Conservation (phyloP, 1,140 invertebrate genomes). For the Bursaphelenchus mucronatus region DNA sequence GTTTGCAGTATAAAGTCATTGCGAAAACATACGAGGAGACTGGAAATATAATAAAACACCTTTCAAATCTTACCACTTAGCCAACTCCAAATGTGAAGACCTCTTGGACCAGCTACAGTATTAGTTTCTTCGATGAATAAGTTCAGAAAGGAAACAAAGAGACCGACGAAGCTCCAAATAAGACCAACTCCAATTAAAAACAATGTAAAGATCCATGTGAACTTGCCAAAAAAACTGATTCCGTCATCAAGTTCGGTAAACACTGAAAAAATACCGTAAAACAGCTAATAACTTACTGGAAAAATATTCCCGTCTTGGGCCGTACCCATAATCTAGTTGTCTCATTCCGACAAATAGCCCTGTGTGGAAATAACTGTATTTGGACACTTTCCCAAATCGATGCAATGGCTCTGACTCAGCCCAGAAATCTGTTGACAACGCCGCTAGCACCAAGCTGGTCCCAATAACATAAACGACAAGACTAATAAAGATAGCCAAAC, state of each 20-base stretch:
- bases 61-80: slow-evolving; percentile 10
- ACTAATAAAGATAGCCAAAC: slow-evolving; percentile 18
- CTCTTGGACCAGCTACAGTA: slow-evolving; percentile 11
- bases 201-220: slow-evolving; percentile 30
- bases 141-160: slow-evolving; percentile 35
- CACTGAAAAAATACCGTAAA: slow-evolving; percentile 25
- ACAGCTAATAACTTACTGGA: slow-evolving; percentile 27
- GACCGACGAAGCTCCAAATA: slow-evolving; percentile 41
- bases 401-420: slow-evolving; percentile 22
- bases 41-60: slow-evolving; percentile 16
- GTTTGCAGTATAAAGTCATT: background rate
- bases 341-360: slow-evolving; percentile 38
- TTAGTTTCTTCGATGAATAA: slow-evolving; percentile 16
- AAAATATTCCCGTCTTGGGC: slow-evolving; percentile 31
- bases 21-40: slow-evolving; percentile 16
- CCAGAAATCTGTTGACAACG: slow-evolving; percentile 43
- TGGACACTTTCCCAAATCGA: slow-evolving; percentile 30
- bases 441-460: slow-evolving; percentile 20
- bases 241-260: slow-evolving; percentile 34
- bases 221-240: slow-evolving; percentile 32
- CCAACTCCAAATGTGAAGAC: slow-evolving; percentile 20
- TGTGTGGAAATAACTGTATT: slow-evolving; percentile 27
- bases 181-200: slow-evolving; percentile 39
- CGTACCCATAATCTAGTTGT: slow-evolving; percentile 39
- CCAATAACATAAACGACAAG: slow-evolving; percentile 19